A percentile compares a stretch with the other conserved stretches of the same genome.
phyloP scores from a whole-genome alignment of 92 coral and sea anemone species.

The Zoanthus sansibaricus region DNA sequence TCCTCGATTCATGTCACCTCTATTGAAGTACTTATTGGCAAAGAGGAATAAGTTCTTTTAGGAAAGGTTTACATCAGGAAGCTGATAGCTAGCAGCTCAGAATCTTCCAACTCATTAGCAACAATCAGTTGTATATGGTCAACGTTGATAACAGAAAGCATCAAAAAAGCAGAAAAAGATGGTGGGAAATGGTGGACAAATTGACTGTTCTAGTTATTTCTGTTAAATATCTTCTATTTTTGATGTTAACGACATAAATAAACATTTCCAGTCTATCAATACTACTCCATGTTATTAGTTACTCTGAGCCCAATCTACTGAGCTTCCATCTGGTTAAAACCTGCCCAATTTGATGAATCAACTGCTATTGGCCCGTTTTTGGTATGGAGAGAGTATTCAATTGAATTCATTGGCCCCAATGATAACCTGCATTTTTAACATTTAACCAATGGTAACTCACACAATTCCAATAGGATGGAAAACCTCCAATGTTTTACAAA shows the following conservation, averaged over 20 bases:
- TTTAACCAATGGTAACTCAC: neutral
- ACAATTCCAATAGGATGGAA: constrained; percentile 14
- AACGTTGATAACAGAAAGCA: constrained; percentile 4
- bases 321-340: too few relatives aligned
- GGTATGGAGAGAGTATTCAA: constrained; percentile 15
- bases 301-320: too few relatives aligned
- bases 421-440: constrained; percentile 20
- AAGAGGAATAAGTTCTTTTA: constrained; percentile 44
- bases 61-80: constrained; percentile 52
- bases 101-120: constrained; percentile 52
- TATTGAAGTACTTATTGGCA: constrained; percentile 1
- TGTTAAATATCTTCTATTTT: neutral
- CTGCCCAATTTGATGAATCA: too few relatives aligned
- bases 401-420: constrained; percentile 34
- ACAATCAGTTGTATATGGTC: constrained; percentile 16
- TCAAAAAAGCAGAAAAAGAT: constrained; percentile 30
- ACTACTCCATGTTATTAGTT: too few relatives aligned
- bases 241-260: too few relatives aligned
- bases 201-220: constrained; percentile 43
- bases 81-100: constrained; percentile 40
- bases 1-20: constrained; percentile 44
- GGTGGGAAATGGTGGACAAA: constrained; percentile 42
- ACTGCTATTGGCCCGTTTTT: neutral
- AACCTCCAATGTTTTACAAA: neutral
- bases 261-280: too few relatives aligned